Conservation (phyloP, 2,888 invertebrate genomes). For the Odontocerum albicorne region DNA sequence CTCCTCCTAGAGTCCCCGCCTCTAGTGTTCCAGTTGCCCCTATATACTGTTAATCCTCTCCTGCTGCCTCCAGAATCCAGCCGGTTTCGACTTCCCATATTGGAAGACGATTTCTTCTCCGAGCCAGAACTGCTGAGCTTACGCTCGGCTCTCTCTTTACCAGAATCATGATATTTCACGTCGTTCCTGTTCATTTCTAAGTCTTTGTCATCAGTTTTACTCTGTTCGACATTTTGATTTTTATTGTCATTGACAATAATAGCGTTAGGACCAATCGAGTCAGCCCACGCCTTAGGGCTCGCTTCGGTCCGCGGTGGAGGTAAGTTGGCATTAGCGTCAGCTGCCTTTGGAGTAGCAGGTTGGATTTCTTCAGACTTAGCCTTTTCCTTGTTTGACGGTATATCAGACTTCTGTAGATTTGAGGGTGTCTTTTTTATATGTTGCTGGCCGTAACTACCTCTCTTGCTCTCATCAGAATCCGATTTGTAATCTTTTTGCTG, state of each 20-base stretch:
- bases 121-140: constrained; percentile 54
- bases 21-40: constrained; percentile 47
- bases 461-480: constrained; percentile 48
- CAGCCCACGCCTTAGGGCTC: constrained; percentile 50
- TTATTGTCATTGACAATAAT: constrained; percentile 20
- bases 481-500: constrained; percentile 57
- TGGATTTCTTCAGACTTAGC: constrained; percentile 37
- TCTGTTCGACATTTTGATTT: constrained; percentile 41
- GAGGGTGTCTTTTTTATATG: constrained; percentile 37
- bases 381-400: constrained; percentile 35
- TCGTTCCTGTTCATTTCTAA: constrained; percentile 40
- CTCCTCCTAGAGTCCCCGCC: constrained; percentile 49
- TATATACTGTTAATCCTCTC: constrained; percentile 54
- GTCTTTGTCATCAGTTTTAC: constrained; percentile 47
- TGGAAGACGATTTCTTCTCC: constrained; percentile 49
- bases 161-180: constrained; percentile 35
- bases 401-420: constrained; percentile 40
- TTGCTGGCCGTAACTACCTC: constrained; percentile 35
- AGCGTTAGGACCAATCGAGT: constrained; percentile 44
- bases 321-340: constrained; percentile 3
- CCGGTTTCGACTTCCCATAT: constrained; percentile 45
- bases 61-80: constrained; percentile 43
- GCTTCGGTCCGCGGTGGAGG: constrained; percentile 27
- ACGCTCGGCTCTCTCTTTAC: constrained; percentile 53
- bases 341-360: constrained; percentile 33